phyloP scores from a whole-genome alignment of 1,140 invertebrate genomes.

The Forficula auricularia region DNA sequence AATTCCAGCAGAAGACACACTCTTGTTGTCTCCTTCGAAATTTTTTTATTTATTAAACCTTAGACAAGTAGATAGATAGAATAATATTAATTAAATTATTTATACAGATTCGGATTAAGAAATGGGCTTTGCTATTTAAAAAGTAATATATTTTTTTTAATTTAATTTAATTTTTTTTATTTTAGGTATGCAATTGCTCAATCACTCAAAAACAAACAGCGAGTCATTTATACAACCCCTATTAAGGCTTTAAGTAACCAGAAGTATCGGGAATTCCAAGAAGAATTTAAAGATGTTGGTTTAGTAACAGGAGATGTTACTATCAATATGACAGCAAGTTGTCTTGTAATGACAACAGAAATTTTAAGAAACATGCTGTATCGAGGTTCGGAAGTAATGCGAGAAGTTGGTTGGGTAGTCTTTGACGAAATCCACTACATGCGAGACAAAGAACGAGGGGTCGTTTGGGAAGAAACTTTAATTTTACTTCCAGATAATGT shows the following conservation, averaged over 20 bases:
- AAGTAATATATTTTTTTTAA: too few species aligned
- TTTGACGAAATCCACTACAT: slow-evolving; percentile 99
- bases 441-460: slow-evolving; percentile 96
- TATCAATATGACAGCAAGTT: slow-evolving; percentile 92
- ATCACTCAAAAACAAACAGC: slow-evolving; percentile 50
- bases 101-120: too few species aligned
- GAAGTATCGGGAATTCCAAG: slow-evolving; percentile 95
- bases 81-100: too few species aligned
- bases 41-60: too few species aligned
- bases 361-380: slow-evolving; percentile 98
- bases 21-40: too few species aligned
- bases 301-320: slow-evolving; percentile 98
- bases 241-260: slow-evolving; percentile 99
- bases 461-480: slow-evolving; percentile 99
- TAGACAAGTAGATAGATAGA: too few species aligned
- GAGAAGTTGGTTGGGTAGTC: slow-evolving; percentile 98
- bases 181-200: slow-evolving; percentile 48
- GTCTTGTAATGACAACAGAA: slow-evolving; percentile 99
- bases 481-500: slow-evolving; percentile 96
- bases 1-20: too few species aligned
- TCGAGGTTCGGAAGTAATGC: slow-evolving; percentile 90
- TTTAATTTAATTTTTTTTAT: too few species aligned
- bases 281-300: slow-evolving; percentile 96
- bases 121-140: too few species aligned
- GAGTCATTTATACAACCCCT: slow-evolving; percentile 98